phyloP scores from a whole-genome alignment of 2,113 vertebrate species.

The Megaceryle torquata region DNA sequence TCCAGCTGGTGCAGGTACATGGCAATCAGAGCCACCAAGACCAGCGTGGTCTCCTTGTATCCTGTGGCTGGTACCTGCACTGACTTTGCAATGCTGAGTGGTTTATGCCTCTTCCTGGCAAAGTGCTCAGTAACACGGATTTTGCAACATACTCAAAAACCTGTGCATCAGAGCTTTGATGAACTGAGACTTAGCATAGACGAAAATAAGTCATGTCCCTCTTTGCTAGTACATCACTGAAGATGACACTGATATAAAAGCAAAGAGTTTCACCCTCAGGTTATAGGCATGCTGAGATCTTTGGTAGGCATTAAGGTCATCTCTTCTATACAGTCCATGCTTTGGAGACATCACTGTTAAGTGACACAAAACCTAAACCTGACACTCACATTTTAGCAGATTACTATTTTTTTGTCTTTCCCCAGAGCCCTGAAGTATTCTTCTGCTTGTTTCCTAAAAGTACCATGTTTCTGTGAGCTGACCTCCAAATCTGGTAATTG shows the following conservation, averaged over 20 bases:
- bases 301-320: background rate
- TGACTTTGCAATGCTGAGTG: background rate
- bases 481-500: background rate
- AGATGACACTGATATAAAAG: background rate
- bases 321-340: background rate
- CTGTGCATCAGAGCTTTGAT: background rate
- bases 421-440: background rate
- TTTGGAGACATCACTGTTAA: background rate
- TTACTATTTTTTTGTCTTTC: background rate
- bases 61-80: background rate
- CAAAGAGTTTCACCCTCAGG: background rate
- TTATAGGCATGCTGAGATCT: background rate
- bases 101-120: background rate
- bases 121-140: background rate
- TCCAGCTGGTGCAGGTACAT: fast-evolving
- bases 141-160: background rate
- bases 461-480: background rate
- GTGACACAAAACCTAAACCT: background rate
- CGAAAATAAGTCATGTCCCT: background rate
- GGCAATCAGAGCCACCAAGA: background rate
- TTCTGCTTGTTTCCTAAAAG: background rate
- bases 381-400: background rate
- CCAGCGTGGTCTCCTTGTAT: fast-evolving
- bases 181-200: background rate
- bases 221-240: background rate